Percentiles rank a stretch among this genome's conserved stretches.
These are phyloP conservation scores for Pseudochromis fuscus DNA, from an alignment of 2,797 vertebrate genomes.

Conservation along the genomic window DNA sequence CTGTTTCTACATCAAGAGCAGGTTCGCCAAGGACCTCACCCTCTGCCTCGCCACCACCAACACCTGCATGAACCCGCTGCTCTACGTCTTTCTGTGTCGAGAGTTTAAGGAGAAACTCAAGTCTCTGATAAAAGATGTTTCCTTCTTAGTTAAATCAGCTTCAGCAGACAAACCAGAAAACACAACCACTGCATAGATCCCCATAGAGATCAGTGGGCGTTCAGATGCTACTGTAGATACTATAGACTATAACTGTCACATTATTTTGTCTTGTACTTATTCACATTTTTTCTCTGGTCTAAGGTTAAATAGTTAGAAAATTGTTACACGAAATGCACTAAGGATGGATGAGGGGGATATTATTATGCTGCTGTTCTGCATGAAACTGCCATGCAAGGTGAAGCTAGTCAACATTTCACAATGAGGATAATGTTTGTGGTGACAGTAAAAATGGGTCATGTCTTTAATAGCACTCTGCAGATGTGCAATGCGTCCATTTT, in stretches of 20 bases:
- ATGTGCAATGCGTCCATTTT: background rate
- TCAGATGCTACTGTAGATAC: background rate
- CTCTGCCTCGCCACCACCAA: slow-evolving; percentile 87
- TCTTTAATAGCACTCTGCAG: background rate
- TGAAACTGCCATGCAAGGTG: slow-evolving; percentile 13
- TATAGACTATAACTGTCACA: background rate
- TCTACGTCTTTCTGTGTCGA: slow-evolving; percentile 88
- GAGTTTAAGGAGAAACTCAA: slow-evolving; percentile 76
- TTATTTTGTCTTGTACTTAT: too few relatives aligned
- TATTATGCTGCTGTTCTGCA: background rate
- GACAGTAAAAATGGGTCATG: background rate
- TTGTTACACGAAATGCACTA: slow-evolving; percentile 33
- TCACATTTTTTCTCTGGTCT: too few relatives aligned
- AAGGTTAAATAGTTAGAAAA: slow-evolving; percentile 14
- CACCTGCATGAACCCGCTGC: slow-evolving; percentile 89
- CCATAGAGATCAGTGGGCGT: background rate
- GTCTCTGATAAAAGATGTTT: slow-evolving; percentile 48
- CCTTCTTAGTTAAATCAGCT: background rate
- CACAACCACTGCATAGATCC: background rate
- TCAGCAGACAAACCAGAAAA: background rate
- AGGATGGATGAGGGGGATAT: background rate
- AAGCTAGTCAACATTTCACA: background rate
- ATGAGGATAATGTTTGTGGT: background rate
- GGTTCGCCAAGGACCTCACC: slow-evolving; percentile 84
- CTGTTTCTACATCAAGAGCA: slow-evolving; percentile 53